Conservation (phyloP, 1,140 invertebrate genomes). For the Hyposmocoma kahamanoa region DNA sequence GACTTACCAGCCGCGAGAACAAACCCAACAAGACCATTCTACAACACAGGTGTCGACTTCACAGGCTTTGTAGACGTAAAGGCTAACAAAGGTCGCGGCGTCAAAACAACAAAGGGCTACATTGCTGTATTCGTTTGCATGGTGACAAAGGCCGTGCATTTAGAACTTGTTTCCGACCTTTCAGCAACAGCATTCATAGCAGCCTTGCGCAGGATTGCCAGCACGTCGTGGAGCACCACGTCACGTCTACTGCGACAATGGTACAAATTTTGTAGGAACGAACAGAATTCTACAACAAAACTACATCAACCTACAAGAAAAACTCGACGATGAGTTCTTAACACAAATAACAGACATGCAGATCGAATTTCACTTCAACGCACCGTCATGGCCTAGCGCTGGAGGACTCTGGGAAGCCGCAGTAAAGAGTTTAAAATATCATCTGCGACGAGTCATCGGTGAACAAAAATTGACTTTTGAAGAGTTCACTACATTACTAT, state of each 20-base stretch:
- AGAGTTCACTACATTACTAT: constrained; percentile 3
- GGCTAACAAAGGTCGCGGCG: constrained; percentile 10
- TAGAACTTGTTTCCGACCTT: constrained; percentile 44
- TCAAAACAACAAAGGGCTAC: constrained; percentile 29
- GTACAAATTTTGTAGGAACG: constrained; percentile 1
- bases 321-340: not conserved
- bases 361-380: constrained; percentile 1
- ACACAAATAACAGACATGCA: not conserved
- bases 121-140: constrained; percentile 46
- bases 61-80: constrained; percentile 23
- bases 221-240: not conserved
- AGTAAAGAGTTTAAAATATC: not conserved
- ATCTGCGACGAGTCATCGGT: not conserved
- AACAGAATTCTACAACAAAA: not conserved
- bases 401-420: constrained; percentile 2
- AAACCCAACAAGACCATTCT: constrained; percentile 14
- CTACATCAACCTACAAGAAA: not conserved
- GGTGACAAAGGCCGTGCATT: constrained; percentile 48
- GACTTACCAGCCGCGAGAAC: constrained; percentile 19
- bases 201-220: constrained; percentile 38
- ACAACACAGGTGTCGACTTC: constrained; percentile 26
- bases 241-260: not conserved
- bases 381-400: not conserved
- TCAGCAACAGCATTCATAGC: constrained; percentile 41
- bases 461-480: not conserved